Evolutionary conservation across 2,888 invertebrate species (phyloP), one percentile per base, ranked within the genome.

Genomic region (Euplexia lucipara): DNA sequence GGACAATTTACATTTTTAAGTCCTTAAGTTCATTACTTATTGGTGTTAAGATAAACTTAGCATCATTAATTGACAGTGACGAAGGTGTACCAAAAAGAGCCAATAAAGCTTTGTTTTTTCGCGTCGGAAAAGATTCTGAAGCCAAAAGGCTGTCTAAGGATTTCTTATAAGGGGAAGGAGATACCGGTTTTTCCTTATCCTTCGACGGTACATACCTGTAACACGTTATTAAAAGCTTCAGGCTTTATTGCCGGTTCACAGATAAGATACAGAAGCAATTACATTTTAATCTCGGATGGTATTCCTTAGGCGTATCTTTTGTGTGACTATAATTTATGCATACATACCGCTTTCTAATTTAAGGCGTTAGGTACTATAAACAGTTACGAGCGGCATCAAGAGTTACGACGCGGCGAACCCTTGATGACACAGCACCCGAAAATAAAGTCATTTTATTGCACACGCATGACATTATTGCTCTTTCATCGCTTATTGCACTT

Each of bases 331-430:
- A 84, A 88, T 88, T 86, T 87, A 89, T 88, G 86, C 88, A 84
- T 86, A 85, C 82, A 79, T 87, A 87, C 85, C 80, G 82, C 81
- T 90, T 89, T 92, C 90, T 92, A 92, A 94, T 93, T 93, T 90
- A 89, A 91, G 90, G 89, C 89, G 87, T 87, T 85, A 26, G 26
- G 26, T 26, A 89, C 91, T 88, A 92, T 94, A 93, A 93, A 93
- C 92, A 91, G 92, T 93, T 93, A 94, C 92, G 93, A 92, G 88
- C 86, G 84, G 83, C 92, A 92, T 93, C 90, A 92, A 90, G 88
- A 88, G 90, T 94, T 93, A 94, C 90, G 91, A 90, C 90, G 86
- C 84, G 78, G 83, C 86, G 83, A 82, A 84, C 84, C 87, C 90
- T 90, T 93, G 92, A 93, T 93, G 93, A 91, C 88, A 89, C 88